Percentiles rank a stretch among this genome's conserved stretches.
phyloP scores from a whole-genome alignment of 2,888 invertebrate genomes.

The Meta bourneti region DNA sequence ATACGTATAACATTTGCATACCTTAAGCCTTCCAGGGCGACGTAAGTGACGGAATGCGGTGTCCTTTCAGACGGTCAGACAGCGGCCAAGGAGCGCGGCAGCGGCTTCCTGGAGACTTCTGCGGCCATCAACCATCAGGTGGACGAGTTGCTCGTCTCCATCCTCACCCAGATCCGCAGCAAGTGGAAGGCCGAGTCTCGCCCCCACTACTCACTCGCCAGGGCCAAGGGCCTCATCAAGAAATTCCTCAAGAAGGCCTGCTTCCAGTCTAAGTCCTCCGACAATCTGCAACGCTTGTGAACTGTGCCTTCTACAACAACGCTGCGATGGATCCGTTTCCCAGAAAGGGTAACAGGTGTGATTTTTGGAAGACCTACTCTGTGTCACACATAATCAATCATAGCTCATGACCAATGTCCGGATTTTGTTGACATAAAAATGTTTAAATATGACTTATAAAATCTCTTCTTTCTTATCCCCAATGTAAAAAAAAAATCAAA shows the following conservation, averaged over 20 bases:
- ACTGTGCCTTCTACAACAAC: neutral
- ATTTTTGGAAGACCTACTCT: too few relatives aligned
- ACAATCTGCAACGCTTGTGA: constrained; percentile 83
- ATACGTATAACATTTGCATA: too few relatives aligned
- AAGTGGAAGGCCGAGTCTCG: constrained; percentile 81
- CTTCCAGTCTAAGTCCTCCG: constrained; percentile 83
- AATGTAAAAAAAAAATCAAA: too few relatives aligned
- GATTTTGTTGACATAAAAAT: too few relatives aligned
- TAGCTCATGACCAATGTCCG: too few relatives aligned
- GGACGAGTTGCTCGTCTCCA: constrained; percentile 95
- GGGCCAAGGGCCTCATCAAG: constrained; percentile 90
- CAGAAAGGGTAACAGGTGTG: too few relatives aligned
- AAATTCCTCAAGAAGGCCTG: constrained; percentile 86
- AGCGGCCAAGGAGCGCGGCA: constrained; percentile 92
- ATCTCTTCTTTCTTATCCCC: too few relatives aligned
- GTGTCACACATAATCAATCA: too few relatives aligned
- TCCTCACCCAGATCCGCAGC: constrained; percentile 93
- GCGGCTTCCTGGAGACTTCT: constrained; percentile 96
- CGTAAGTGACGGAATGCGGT: neutral
- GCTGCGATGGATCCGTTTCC: too few relatives aligned
- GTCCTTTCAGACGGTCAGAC: constrained; percentile 91
- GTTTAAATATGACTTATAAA: too few relatives aligned
- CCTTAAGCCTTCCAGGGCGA: too few relatives aligned
- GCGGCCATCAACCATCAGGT: constrained; percentile 99
- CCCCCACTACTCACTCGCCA: constrained; percentile 79